Evolutionary conservation across 2,888 invertebrate species (phyloP), one percentile per base, ranked within the genome.

Genomic region (Drosophila phalerata): DNA sequence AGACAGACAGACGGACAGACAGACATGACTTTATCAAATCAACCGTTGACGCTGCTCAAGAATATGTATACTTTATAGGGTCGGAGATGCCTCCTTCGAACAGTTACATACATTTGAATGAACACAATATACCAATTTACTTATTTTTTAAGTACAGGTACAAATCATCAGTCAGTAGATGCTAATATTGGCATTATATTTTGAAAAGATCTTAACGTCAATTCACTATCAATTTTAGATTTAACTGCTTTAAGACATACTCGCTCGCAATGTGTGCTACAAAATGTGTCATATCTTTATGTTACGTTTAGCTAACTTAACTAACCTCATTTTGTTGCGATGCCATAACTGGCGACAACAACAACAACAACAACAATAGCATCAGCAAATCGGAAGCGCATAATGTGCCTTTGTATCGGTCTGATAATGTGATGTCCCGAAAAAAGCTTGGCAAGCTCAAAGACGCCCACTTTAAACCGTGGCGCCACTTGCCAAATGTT

Each of bases 341-440:
- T 79, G 77, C 69, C 80, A 87, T 79, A 85, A 84, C 73, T 58
- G 69, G 22, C 62, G 49, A 63, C 37, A 79, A 75, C 57, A 69
- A 77, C 43, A 77, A 64, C 43, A 58, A 13, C 60, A 69, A 55
- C 47, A 63, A 74, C 56, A 65, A 73, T 37, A 77, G 61, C 47
- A 58, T 30, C 25, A 47, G n/a, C 49, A 60, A 69, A 62, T 84
- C 86, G 86, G 86, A 88, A 78, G 84, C 69, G 88, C 88, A 88
- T 88, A 84, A 84, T 84, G 86, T 81, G 72, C 81, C 86, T 83
- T 88, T 84, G 86, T 88, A 88, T 84, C 86, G 84, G 66, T 62
- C 88, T 83, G 88, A 84, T 84, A 84, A 84, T 88, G 84, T 77
- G 81, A 71, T 70, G 80, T 69, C 75, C 75, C 65, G 30, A 53